phyloP scores from a whole-genome alignment of 2,888 invertebrate species.

The Andrena chrysosceles region DNA sequence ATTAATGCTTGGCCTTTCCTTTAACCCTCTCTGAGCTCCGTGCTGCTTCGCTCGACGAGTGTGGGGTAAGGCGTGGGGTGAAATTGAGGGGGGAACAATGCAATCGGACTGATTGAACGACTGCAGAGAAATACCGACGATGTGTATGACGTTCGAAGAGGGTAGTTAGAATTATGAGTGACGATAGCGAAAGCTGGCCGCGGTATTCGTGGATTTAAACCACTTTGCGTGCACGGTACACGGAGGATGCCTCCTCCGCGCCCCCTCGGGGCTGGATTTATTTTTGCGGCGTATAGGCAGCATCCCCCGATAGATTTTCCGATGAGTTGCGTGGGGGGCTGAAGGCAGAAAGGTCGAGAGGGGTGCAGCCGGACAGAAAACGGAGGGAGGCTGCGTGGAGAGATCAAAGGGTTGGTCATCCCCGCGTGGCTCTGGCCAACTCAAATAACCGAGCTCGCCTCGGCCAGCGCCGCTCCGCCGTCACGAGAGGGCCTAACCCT shows the following conservation, averaged over 20 bases:
- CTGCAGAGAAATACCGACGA: not conserved
- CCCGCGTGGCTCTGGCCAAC: constrained; percentile 81
- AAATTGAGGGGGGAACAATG: not conserved
- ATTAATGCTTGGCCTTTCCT: not conserved
- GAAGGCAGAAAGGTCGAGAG: constrained; percentile 70
- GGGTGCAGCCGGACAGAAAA: constrained; percentile 67
- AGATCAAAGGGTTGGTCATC: constrained; percentile 84
- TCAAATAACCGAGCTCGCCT: constrained; percentile 83
- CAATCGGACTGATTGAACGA: not conserved
- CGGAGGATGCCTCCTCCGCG: constrained; percentile 31
- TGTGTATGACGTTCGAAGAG: not conserved
- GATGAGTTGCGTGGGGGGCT: constrained; percentile 74
- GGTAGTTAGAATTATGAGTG: not conserved
- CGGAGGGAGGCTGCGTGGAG: constrained; percentile 76
- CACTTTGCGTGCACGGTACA: constrained; percentile 42
- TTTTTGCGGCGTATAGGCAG: constrained; percentile 72
- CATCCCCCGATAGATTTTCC: constrained; percentile 77
- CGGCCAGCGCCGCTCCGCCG: constrained; percentile 78
- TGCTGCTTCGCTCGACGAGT: not conserved
- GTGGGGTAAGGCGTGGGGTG: not conserved
- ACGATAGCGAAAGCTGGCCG: constrained; percentile 8
- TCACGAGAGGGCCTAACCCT: constrained; percentile 77
- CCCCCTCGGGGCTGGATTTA: constrained; percentile 59
- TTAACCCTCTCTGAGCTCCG: not conserved
- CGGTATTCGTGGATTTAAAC: constrained; percentile 55